Conservation (phyloP, 2,797 vertebrate genomes). For the Xenentodon cancila region DNA sequence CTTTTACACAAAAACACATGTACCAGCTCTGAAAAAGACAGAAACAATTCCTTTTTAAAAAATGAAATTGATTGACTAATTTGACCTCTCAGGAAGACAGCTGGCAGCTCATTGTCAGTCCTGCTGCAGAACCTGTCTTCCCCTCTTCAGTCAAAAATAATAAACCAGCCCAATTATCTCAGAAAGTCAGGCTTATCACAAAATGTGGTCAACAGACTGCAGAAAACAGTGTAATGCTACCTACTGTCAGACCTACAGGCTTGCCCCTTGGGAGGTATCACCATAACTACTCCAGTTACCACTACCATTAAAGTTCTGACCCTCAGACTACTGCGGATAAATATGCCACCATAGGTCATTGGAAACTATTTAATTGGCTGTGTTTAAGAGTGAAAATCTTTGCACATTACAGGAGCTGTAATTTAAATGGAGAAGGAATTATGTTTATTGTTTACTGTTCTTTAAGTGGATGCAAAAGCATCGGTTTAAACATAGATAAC, state of each 20-base stretch:
- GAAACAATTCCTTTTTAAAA: neutral
- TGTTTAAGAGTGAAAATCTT: too few relatives aligned
- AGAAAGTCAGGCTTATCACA: neutral
- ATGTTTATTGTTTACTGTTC: too few relatives aligned
- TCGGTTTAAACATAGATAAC: too few relatives aligned
- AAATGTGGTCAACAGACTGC: neutral
- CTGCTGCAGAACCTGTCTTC: neutral
- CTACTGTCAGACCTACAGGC: neutral
- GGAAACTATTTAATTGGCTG: too few relatives aligned
- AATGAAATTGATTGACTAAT: neutral
- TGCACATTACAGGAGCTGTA: too few relatives aligned
- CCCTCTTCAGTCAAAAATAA: neutral
- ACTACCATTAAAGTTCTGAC: too few relatives aligned
- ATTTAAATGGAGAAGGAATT: too few relatives aligned
- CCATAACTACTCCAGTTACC: neutral
- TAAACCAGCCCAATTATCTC: slow-evolving; percentile 1
- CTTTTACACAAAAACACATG: neutral
- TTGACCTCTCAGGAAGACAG: neutral
- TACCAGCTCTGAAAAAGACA: neutral
- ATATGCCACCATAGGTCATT: too few relatives aligned
- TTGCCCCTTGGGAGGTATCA: neutral
- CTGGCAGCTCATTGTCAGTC: neutral
- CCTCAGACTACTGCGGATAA: too few relatives aligned
- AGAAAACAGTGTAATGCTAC: neutral
- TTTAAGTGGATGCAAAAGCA: too few relatives aligned